Percentiles rank a stretch among this genome's conserved stretches.
Conservation (phyloP, 1,140 invertebrate genomes). For the Goniozus legneri region DNA sequence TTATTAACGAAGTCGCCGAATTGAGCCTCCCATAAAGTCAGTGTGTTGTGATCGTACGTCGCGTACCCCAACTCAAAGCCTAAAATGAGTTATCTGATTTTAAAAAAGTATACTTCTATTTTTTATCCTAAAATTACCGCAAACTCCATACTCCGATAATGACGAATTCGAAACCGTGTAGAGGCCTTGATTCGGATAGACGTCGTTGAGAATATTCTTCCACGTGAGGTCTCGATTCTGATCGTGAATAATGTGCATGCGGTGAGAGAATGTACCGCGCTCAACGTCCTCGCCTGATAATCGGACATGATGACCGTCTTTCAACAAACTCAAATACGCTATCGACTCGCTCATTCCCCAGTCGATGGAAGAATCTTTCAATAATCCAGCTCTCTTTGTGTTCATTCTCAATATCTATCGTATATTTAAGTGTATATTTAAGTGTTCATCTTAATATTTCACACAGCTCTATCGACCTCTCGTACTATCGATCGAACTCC, state of each 20-base stretch:
- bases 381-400: conserved; percentile 65
- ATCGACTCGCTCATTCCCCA: conserved; percentile 85
- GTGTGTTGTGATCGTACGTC: conserved; percentile 73
- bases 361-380: conserved; percentile 65
- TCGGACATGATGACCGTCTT: conserved; percentile 60
- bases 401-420: conserved; percentile 60
- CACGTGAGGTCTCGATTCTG: conserved; percentile 70
- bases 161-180: conserved; percentile 81
- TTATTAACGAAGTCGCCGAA: conserved; percentile 90
- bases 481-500: no score
- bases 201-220: conserved; percentile 60
- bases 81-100: conserved; percentile 12
- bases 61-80: conserved; percentile 85
- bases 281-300: conserved; percentile 86
- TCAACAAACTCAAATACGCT: conserved; percentile 74
- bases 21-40: conserved; percentile 87
- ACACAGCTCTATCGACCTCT: no score
- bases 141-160: conserved; percentile 74
- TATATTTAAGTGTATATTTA: no score
- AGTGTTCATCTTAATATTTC: no score
- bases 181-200: conserved; percentile 70
- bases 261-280: conserved; percentile 77
- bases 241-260: conserved; percentile 83
- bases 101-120: no score
- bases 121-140: conserved; percentile 43